Evolutionary conservation across 2,797 vertebrate genomes (phyloP).

Genomic region (Cossypha caffra): DNA sequence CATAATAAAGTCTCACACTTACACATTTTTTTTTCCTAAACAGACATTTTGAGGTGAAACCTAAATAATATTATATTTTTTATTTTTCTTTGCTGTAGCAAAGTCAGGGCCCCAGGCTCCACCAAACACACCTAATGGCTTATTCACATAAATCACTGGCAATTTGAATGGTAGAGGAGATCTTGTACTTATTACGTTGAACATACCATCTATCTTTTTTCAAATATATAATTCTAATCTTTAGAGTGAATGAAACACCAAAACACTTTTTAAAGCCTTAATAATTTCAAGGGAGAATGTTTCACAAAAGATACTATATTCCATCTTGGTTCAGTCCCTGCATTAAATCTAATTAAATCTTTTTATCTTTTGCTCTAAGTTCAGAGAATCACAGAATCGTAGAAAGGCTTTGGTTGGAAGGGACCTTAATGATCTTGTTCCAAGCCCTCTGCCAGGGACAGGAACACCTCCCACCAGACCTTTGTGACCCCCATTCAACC

Average conservation of each 20-base stretch:
- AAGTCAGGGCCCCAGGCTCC: background rate
- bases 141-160: background rate
- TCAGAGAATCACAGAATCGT: background rate
- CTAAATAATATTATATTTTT: background rate
- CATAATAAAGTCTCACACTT: background rate
- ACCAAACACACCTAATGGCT: background rate
- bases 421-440: background rate
- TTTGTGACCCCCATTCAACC: background rate
- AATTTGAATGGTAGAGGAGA: background rate
- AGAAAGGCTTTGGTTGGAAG: background rate
- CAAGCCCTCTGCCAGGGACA: too few relatives aligned
- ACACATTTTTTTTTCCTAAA: background rate
- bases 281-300: background rate
- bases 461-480: accelerated
- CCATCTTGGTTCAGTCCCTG: background rate
- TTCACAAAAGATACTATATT: background rate
- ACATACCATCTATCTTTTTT: background rate
- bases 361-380: background rate
- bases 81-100: background rate
- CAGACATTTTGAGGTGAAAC: background rate
- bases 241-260: background rate
- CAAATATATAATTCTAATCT: background rate
- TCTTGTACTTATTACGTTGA: accelerated
- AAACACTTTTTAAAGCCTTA: background rate
- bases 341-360: background rate